These are phyloP conservation scores for Hemithea aestivaria DNA, from an alignment of 2,888 invertebrate genomes.

Conservation along the genomic window DNA sequence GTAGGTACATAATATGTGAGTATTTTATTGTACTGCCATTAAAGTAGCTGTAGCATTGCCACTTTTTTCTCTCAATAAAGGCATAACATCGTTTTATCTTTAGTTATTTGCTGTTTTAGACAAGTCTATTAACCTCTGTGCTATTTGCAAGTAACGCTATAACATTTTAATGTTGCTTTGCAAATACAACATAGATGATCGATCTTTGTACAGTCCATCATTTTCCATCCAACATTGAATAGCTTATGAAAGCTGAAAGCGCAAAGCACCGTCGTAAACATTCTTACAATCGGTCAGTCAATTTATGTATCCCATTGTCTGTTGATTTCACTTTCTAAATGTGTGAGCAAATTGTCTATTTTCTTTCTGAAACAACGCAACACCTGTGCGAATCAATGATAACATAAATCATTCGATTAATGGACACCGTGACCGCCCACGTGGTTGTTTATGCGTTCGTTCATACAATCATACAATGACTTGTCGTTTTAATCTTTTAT, in stretches of 20 bases:
- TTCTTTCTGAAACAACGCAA: conserved; percentile 34
- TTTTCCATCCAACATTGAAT: conserved; percentile 1
- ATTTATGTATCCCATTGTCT: conserved; percentile 24
- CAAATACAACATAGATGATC: too few relatives aligned
- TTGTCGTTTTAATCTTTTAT: conserved; percentile 29
- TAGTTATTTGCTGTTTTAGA: too few relatives aligned
- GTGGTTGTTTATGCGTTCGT: conserved; percentile 26
- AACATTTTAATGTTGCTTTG: too few relatives aligned
- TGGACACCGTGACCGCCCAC: conserved; percentile 41
- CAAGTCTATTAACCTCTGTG: too few relatives aligned
- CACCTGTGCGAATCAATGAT: conserved; percentile 50
- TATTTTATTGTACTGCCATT: too few relatives aligned
- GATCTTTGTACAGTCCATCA: conserved; percentile 1
- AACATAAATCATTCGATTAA: conserved; percentile 55
- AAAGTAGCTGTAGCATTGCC: too few relatives aligned
- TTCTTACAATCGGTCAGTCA: conserved; percentile 23
- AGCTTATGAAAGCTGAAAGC: not conserved
- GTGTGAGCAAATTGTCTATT: conserved; percentile 20
- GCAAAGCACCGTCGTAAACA: conserved; percentile 18
- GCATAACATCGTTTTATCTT: too few relatives aligned
- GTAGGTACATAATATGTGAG: too few relatives aligned
- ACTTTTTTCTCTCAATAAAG: too few relatives aligned
- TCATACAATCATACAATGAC: conserved; percentile 38
- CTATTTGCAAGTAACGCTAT: too few relatives aligned
- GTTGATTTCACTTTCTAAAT: conserved; percentile 26